These are phyloP conservation scores for Brachyhypopomus occidentalis DNA, from an alignment of 2,113 vertebrate species.

Conservation along the genomic window DNA sequence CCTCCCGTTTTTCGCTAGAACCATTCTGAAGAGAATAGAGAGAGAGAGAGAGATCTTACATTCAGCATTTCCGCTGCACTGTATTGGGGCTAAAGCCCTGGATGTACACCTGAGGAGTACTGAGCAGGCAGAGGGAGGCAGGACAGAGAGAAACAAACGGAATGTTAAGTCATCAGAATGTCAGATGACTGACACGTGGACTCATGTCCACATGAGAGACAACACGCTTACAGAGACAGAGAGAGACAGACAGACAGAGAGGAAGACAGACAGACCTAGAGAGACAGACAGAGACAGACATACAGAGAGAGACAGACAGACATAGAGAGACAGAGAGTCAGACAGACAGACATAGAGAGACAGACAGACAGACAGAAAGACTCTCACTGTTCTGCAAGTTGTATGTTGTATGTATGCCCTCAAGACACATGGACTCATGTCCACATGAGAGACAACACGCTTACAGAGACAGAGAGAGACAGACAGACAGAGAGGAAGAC, in stretches of 20 bases:
- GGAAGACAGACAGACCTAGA: neutral
- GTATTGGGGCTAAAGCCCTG: too few relatives aligned
- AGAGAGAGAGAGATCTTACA: too few relatives aligned
- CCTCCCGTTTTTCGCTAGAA: slow-evolving; percentile 95
- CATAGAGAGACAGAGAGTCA: too few relatives aligned
- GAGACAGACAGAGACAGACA: neutral
- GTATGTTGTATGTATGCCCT: too few relatives aligned
- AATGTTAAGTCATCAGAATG: too few relatives aligned
- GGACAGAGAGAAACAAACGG: too few relatives aligned
- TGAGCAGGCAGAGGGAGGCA: too few relatives aligned
- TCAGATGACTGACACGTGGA: too few relatives aligned
- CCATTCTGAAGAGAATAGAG: slow-evolving; percentile 78
- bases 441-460: too few relatives aligned
- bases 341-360: neutral
- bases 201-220: neutral
- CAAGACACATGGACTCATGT: too few relatives aligned
- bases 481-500: neutral
- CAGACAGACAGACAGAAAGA: slow-evolving; percentile 13
- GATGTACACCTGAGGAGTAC: too few relatives aligned
- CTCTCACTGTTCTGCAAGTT: slow-evolving; percentile 32
- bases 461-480: neutral
- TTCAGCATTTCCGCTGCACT: too few relatives aligned
- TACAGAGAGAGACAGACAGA: neutral
- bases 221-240: neutral
- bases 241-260: neutral